Percentiles rank a stretch among this genome's conserved stretches.
These are phyloP conservation scores for Proterorhinus semilunaris DNA, from an alignment of 2,113 vertebrate species.

Conservation along the genomic window DNA sequence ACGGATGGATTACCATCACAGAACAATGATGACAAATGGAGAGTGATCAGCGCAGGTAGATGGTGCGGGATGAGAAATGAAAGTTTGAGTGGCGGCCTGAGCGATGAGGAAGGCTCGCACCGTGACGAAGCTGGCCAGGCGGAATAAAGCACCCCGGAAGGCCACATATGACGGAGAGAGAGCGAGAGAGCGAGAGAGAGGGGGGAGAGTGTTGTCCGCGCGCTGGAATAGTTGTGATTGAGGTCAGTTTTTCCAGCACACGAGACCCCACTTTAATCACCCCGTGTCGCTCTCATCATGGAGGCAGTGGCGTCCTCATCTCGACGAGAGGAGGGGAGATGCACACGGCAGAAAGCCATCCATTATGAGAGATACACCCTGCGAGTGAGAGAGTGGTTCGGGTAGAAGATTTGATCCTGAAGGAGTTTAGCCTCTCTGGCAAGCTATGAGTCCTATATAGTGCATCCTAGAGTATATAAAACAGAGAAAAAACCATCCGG, in stretches of 20 bases:
- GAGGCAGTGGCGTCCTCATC: slow-evolving; percentile 68
- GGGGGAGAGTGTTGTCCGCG: slow-evolving; percentile 36
- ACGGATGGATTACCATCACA: slow-evolving; percentile 53
- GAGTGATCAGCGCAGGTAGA: slow-evolving; percentile 53
- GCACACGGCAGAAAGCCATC: slow-evolving; percentile 18
- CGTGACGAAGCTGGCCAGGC: slow-evolving; percentile 52
- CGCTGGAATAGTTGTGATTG: slow-evolving; percentile 68
- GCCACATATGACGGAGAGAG: slow-evolving; percentile 40
- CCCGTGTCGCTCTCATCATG: slow-evolving; percentile 63
- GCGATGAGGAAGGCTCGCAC: slow-evolving; percentile 59
- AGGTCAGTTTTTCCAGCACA: slow-evolving; percentile 73
- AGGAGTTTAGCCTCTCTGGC: not conserved
- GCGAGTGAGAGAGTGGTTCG: slow-evolving; percentile 2
- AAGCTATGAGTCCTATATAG: too few species aligned
- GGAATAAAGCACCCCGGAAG: slow-evolving; percentile 57
- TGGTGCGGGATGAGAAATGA: slow-evolving; percentile 44
- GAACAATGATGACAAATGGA: slow-evolving; percentile 64
- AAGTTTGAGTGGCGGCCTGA: slow-evolving; percentile 39
- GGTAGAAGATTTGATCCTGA: not conserved
- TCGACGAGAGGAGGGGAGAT: slow-evolving; percentile 29
- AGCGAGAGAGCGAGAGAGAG: slow-evolving; percentile 38
- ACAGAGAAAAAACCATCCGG: too few species aligned
- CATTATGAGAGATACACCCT: slow-evolving; percentile 29
- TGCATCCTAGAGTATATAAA: too few species aligned
- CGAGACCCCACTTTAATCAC: slow-evolving; percentile 73